Evolutionary conservation across 2,113 vertebrate species (phyloP), one percentile per base, ranked within the genome.

Genomic region (Melanotaenia duboulayi): DNA sequence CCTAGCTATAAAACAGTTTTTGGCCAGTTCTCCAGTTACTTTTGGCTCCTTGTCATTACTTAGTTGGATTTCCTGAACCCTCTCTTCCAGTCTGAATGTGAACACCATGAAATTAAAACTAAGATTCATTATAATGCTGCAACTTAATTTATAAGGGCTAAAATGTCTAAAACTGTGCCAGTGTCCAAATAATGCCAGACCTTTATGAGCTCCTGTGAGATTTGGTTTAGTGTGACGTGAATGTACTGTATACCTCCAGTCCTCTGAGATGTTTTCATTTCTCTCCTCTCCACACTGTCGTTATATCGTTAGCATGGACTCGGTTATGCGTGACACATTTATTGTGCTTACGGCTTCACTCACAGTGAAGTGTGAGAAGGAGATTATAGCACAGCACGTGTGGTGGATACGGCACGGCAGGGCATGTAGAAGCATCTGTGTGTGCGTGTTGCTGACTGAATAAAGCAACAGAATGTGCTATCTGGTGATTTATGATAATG

Each of bases 401-500:
- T 24, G 57, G 2, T 35, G 4, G 39, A 7, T 49, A 56, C 52
- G 13, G 37, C 74, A 55, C 37, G 6, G 23, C 32, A 32, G 37
- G 46, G 39, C 57, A 77, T 67, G 48, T 16, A 0, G 12, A 60
- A 22, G 24, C 24, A 74, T 58, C 48, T 77, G 60, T 35, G 14
- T 35, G 35, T 62, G 48, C 25, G 65, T 19, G 52, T 42, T 42
- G 60, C 61, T 11, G 61, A 75, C 55, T 74, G 46, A 74, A 62
- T 60, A 57, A 73, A 25, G 61, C 71, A 64, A 75, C 49, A 67
- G 22, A 72, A 35, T 71, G 62, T 57, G 4, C 71, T 63, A 50
- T 44, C 51, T 17, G 39, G 23, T 69, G 74, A 90, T 78, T 84
- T 81, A 81, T 44, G 74, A 68, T 85, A 75, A 85, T 83, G 74